Conservation (phyloP, 2,113 vertebrate species). For the Capricornis sumatraensis region DNA sequence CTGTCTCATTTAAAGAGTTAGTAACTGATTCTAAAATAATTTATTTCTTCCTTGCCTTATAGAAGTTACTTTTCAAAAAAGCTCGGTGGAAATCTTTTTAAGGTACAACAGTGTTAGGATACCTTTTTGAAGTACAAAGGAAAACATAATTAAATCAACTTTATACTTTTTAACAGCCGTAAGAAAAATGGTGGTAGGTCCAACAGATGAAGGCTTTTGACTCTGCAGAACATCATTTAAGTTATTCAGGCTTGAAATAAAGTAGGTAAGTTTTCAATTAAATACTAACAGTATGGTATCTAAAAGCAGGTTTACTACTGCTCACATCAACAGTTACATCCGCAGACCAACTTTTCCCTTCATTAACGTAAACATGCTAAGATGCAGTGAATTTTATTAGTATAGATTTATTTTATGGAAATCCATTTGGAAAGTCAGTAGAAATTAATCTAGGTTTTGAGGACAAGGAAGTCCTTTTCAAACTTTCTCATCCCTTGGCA, state of each 20-base stretch:
- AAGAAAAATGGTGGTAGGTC: constrained; percentile 43
- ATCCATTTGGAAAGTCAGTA: neutral
- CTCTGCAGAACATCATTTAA: constrained; percentile 27
- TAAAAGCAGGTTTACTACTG: constrained; percentile 29
- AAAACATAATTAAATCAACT: constrained; percentile 33
- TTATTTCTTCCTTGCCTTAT: constrained; percentile 17
- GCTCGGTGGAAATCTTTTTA: neutral
- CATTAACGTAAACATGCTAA: neutral
- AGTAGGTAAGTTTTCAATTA: constrained; percentile 4
- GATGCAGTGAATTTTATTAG: neutral
- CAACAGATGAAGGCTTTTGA: neutral
- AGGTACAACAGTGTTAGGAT: constrained; percentile 1
- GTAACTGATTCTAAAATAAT: constrained; percentile 25
- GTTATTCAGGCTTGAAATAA: constrained; percentile 23
- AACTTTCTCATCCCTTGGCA: neutral
- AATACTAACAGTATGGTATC: constrained; percentile 22
- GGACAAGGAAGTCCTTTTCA: neutral
- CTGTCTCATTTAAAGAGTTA: constrained; percentile 44
- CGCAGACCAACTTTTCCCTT: neutral
- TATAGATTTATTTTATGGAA: neutral
- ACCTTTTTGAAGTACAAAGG: constrained; percentile 18
- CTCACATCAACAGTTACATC: neutral
- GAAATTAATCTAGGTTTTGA: neutral
- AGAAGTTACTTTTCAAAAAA: constrained; percentile 27
- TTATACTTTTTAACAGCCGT: constrained; percentile 18